Percentiles rank a stretch among this genome's conserved stretches.
Conservation (phyloP, 1,140 invertebrate genomes). For the Meloidogyne hapla region DNA sequence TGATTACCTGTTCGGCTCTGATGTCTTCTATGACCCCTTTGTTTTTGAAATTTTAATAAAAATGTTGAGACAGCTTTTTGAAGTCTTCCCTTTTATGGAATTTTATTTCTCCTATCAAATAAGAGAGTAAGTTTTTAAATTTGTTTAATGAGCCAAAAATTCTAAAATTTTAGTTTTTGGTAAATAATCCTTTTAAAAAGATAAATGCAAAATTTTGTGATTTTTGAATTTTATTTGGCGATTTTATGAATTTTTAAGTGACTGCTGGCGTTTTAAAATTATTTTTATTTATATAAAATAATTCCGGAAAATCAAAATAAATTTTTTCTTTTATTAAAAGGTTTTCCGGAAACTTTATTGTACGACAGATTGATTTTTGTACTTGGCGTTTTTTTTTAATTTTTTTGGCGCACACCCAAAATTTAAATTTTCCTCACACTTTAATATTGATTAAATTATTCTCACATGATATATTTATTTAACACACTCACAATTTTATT, state of each 20-base stretch:
- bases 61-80: slow-evolving; percentile 43
- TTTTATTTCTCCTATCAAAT: slow-evolving; percentile 54
- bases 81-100: slow-evolving; percentile 37
- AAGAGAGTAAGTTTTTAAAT: slow-evolving; percentile 51
- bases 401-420: neutral
- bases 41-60: slow-evolving; percentile 51
- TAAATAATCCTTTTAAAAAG: neutral
- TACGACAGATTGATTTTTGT: no score
- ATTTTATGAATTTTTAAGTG: slow-evolving; percentile 13
- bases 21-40: slow-evolving; percentile 56
- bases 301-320: neutral
- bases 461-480: slow-evolving; percentile 9
- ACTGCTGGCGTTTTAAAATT: no score
- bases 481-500: slow-evolving; percentile 21
- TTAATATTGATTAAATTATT: slow-evolving; percentile 5
- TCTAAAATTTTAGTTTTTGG: neutral
- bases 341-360: slow-evolving; percentile 9
- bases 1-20: slow-evolving; percentile 53
- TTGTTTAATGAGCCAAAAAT: neutral
- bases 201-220: neutral
- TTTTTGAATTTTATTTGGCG: neutral
- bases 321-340: neutral
- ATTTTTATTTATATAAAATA: no score
- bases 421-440: neutral
- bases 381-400: no score